phyloP scores from a whole-genome alignment of 2,888 invertebrate species.

The Cloeon dipterum region DNA sequence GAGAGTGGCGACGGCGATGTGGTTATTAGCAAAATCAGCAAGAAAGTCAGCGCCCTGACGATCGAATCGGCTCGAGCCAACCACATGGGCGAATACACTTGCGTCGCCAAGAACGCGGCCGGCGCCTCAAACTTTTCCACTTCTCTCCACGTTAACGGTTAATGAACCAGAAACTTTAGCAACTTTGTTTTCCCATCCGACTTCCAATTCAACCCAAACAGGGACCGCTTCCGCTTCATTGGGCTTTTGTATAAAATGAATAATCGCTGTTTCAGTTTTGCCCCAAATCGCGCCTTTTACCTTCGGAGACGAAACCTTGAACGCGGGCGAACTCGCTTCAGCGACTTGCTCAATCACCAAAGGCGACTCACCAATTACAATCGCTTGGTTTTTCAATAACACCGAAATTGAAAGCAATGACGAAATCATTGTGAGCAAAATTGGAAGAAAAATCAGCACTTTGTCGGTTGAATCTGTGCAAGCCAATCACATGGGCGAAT shows the following conservation, averaged over 20 bases:
- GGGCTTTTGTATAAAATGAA: too few relatives aligned
- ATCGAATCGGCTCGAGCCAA: slow-evolving; percentile 11
- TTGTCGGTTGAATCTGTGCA: slow-evolving; percentile 43
- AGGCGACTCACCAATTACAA: slow-evolving; percentile 45
- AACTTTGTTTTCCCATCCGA: too few relatives aligned
- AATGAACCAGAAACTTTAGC: too few relatives aligned
- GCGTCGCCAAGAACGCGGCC: slow-evolving; percentile 16
- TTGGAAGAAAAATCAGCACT: slow-evolving; percentile 21
- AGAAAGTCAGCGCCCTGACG: slow-evolving; percentile 13
- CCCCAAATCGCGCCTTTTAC: slow-evolving; percentile 37
- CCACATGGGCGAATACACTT: slow-evolving; percentile 18
- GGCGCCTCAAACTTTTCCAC: slow-evolving; percentile 15
- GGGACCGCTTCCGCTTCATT: too few relatives aligned
- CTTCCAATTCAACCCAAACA: too few relatives aligned
- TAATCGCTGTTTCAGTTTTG: slow-evolving; percentile 27
- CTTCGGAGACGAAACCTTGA: slow-evolving; percentile 32
- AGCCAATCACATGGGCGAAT: slow-evolving; percentile 48
- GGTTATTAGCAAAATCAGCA: slow-evolving; percentile 10
- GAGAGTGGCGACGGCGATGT: slow-evolving; percentile 6
- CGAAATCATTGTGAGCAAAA: background rate
- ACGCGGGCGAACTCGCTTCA: slow-evolving; percentile 38
- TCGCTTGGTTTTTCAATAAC: slow-evolving; percentile 50
- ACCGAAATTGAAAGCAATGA: background rate
- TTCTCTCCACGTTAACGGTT: slow-evolving; percentile 7
- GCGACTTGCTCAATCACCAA: slow-evolving; percentile 36